Percentiles rank a stretch among this genome's conserved stretches.
These are phyloP conservation scores for Bos javanicus DNA, from an alignment of 2,113 vertebrate genomes.

Conservation along the genomic window DNA sequence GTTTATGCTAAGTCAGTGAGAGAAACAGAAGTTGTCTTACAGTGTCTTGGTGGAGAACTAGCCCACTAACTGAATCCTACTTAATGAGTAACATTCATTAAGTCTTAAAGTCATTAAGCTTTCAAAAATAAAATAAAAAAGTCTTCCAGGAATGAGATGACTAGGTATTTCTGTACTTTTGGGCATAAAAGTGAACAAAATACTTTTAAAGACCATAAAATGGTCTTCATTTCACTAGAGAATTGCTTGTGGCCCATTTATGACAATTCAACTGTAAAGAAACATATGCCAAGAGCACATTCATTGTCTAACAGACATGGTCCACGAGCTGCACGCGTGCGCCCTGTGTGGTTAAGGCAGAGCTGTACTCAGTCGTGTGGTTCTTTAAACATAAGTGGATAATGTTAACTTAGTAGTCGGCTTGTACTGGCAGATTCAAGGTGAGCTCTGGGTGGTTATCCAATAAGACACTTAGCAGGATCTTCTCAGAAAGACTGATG, in stretches of 20 bases:
- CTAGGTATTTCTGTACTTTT: conserved; percentile 10
- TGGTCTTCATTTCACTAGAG: background rate
- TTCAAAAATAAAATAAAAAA: background rate
- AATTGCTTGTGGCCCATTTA: rapidly evolving
- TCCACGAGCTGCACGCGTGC: rapidly evolving
- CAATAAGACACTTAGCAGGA: background rate
- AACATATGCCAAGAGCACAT: rapidly evolving
- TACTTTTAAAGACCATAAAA: background rate
- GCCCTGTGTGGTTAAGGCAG: background rate
- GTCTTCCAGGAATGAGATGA: background rate
- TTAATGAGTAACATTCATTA: background rate
- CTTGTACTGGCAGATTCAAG: rapidly evolving
- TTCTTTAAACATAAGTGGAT: rapidly evolving
- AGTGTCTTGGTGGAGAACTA: background rate
- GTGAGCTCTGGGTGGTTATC: background rate
- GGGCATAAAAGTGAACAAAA: background rate
- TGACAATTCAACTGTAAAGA: rapidly evolving
- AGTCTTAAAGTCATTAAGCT: background rate
- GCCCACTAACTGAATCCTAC: background rate
- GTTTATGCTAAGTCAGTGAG: background rate
- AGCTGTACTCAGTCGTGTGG: rapidly evolving
- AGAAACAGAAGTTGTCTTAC: background rate
- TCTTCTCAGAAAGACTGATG: background rate
- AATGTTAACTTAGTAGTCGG: background rate
- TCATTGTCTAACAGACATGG: rapidly evolving